These are phyloP conservation scores for Heliconius sara DNA, from an alignment of 2,888 invertebrate genomes.

Conservation along the genomic window DNA sequence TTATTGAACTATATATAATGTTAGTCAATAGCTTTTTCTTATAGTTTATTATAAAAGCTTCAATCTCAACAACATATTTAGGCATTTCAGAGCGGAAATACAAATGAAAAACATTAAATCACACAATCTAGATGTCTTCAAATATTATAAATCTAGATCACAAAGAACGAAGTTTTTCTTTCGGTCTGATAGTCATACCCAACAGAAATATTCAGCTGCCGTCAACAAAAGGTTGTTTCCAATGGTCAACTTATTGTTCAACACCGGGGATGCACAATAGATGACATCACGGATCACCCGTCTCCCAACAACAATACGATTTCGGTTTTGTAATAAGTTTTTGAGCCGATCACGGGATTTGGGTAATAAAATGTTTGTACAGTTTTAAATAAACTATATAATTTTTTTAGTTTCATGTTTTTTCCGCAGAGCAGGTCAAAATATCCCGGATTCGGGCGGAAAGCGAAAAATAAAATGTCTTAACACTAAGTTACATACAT, in stretches of 20 bases:
- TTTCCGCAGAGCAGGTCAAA: no score
- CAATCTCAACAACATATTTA: not conserved
- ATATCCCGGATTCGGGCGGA: no score
- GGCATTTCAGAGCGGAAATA: conserved; percentile 1
- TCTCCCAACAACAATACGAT: conserved; percentile 66
- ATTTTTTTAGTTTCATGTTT: no score
- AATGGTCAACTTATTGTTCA: conserved; percentile 80
- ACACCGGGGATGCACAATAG: conserved; percentile 68
- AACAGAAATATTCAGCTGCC: conserved; percentile 77
- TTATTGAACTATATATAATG: not conserved
- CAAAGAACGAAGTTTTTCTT: conserved; percentile 54
- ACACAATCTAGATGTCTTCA: conserved; percentile 35
- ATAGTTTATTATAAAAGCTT: not conserved
- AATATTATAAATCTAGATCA: conserved; percentile 30
- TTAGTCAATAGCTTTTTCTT: not conserved
- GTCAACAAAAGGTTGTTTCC: conserved; percentile 69
- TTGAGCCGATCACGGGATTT: conserved; percentile 60
- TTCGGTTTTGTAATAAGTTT: conserved; percentile 71
- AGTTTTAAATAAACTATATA: conserved; percentile 47
- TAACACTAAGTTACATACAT: no score
- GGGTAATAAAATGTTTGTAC: conserved; percentile 62
- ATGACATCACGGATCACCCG: conserved; percentile 74
- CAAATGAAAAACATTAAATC: conserved; percentile 20
- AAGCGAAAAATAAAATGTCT: no score
- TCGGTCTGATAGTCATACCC: conserved; percentile 66